Evolutionary conservation across 2,888 invertebrate genomes (phyloP).

Genomic region (Acronicta aceris): DNA sequence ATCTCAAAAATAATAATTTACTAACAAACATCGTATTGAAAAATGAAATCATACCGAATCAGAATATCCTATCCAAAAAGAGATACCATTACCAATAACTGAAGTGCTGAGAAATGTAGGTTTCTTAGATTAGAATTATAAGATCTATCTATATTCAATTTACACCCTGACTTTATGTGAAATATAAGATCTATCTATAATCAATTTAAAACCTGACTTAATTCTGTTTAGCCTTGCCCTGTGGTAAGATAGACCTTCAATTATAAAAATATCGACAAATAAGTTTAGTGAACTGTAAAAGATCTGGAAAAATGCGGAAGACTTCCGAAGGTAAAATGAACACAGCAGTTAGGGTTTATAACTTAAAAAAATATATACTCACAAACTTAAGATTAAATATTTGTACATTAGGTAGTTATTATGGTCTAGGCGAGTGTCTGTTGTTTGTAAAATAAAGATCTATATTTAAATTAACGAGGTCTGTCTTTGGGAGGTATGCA

Average conservation of each 20-base stretch:
- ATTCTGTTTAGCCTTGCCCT: constrained; percentile 4
- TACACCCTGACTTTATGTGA: constrained; percentile 1
- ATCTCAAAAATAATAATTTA: constrained; percentile 89
- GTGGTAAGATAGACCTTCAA: constrained; percentile 1
- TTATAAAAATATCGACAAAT: constrained; percentile 15
- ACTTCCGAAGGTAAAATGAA: constrained; percentile 43
- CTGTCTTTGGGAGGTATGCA: constrained; percentile 17
- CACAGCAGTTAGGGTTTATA: constrained; percentile 46
- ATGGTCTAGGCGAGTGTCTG: constrained; percentile 27
- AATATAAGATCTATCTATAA: too few relatives aligned
- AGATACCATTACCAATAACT: constrained; percentile 16
- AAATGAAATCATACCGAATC: constrained; percentile 34
- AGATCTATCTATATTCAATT: not conserved
- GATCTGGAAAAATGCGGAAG: constrained; percentile 26
- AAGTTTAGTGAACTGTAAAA: constrained; percentile 13
- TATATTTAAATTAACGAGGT: not conserved
- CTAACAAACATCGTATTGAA: constrained; percentile 80
- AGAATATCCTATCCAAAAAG: constrained; percentile 16
- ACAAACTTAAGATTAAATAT: constrained; percentile 36
- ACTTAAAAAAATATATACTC: constrained; percentile 32
- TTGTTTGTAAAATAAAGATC: not conserved
- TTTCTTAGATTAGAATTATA: too few relatives aligned
- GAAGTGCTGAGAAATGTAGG: constrained; percentile 18
- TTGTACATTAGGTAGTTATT: constrained; percentile 42
- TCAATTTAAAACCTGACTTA: constrained; percentile 2